Evolutionary conservation across 2,113 vertebrate species (phyloP).

Genomic region (Microtus richardsoni): DNA sequence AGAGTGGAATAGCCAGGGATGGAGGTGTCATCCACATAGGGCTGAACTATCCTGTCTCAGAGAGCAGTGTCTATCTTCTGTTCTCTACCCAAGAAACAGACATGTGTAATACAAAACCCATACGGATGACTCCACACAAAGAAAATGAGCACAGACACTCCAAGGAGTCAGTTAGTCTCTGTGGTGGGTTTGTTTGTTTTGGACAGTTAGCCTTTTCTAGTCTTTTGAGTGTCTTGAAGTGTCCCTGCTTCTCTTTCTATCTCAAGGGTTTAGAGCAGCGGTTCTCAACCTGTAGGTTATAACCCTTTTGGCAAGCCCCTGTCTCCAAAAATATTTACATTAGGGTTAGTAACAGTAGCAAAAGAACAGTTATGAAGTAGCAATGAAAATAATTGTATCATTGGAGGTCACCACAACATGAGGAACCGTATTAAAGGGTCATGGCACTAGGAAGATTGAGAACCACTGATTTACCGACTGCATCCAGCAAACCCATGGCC

Average conservation of each 20-base stretch:
- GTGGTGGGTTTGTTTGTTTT: background rate
- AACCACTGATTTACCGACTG: background rate
- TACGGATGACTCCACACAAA: background rate
- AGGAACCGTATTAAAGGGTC: background rate
- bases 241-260: background rate
- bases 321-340: background rate
- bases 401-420: background rate
- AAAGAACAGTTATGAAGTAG: background rate
- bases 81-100: background rate
- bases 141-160: background rate
- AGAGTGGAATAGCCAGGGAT: background rate
- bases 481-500: background rate
- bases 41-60: background rate
- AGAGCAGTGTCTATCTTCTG: background rate
- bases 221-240: slow-evolving; percentile 25
- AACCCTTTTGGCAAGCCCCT: background rate
- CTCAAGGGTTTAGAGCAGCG: background rate
- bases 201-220: background rate
- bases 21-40: background rate
- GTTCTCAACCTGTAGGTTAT: background rate
- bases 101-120: background rate
- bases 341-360: background rate
- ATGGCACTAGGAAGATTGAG: background rate
- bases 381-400: background rate
- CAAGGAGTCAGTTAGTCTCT: background rate